Evolutionary conservation across 2,113 vertebrate species (phyloP), one percentile per base, ranked within the genome.

Genomic region (Myiopsitta monachus): DNA sequence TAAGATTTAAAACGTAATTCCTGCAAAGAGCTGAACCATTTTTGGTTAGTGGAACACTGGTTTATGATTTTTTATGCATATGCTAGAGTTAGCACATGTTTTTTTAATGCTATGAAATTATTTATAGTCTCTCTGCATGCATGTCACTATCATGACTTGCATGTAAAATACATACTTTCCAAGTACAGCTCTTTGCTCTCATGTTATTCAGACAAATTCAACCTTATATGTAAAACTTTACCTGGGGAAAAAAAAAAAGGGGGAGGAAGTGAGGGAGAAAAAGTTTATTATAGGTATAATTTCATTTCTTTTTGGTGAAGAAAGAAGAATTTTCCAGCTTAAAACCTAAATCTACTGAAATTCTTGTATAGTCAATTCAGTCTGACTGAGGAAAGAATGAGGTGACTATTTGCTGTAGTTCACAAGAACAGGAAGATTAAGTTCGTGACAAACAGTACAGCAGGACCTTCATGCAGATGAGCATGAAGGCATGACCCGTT

Each of bases 201-300:
- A 9, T 10, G 30, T 7, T 47, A 8, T 55, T 87, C 46, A 57
- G 27, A n/a, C 7, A 57, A 66, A 41, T 46, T 24, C 4, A 38
- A 62, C 67, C n/a, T 24, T 19, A 9, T 7, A 21, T 41, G 38
- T 23, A 86, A 54, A 18, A 18, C 17, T 10, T 83, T 21, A 54
- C 3, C 10, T 43, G 33, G 17, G 36, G 2, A 55, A 59, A 66
- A 44, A 59, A 66, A 44, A 75, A 7, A 52, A 18, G 9, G 16
- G 2, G 6, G 6, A 4, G 18, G 14, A 2, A 7, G 5, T 4
- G 6, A 7, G 18, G 7, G 12, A 7, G 13, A 36, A 46, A 22
- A 18, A 14, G 10, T 17, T 81, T 82, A 12, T 33, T 59, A 24
- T 8, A 66, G 14, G 3, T 41, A 38, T 52, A 62, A 43, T 43